phyloP scores from a whole-genome alignment of 2,797 vertebrate genomes.

The Aplochiton taeniatus region DNA sequence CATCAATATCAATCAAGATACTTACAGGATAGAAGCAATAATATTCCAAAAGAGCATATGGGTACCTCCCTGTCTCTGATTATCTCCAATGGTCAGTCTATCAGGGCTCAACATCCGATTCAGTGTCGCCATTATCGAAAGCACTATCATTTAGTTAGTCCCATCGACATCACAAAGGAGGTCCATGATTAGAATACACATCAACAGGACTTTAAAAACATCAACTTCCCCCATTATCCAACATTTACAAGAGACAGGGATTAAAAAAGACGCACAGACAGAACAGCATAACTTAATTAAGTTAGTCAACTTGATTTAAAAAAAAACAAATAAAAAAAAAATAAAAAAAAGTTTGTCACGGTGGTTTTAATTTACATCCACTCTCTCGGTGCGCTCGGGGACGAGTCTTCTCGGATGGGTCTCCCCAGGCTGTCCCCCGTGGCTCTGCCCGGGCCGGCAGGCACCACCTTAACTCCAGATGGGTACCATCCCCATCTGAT shows the following conservation, averaged over 20 bases:
- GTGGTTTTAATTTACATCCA: conserved; percentile 76
- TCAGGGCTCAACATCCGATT: conserved; percentile 44
- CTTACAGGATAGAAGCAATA: conserved; percentile 26
- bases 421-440: conserved; percentile 41
- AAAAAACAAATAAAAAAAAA: no score
- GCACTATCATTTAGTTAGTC: conserved; percentile 51
- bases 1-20: conserved; percentile 42
- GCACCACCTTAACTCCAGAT: conserved; percentile 44
- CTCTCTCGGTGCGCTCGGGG: conserved; percentile 46
- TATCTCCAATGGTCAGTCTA: conserved; percentile 46
- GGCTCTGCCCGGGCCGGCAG: conserved; percentile 35
- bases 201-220: conserved; percentile 28
- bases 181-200: conserved; percentile 61
- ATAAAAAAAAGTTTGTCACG: conserved; percentile 50
- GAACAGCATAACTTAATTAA: conserved; percentile 50
- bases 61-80: conserved; percentile 15
- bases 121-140: conserved; percentile 51
- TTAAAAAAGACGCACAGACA: conserved; percentile 64
- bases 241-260: conserved; percentile 56
- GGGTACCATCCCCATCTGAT: conserved; percentile 58
- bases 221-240: conserved; percentile 36
- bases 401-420: conserved; percentile 37
- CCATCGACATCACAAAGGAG: conserved; percentile 51
- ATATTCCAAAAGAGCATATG: conserved; percentile 41
- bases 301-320: conserved; percentile 51